Evolutionary conservation across 2,888 invertebrate genomes (phyloP), one percentile per base, ranked within the genome.

Genomic region (Raillietiella orientalis): DNA sequence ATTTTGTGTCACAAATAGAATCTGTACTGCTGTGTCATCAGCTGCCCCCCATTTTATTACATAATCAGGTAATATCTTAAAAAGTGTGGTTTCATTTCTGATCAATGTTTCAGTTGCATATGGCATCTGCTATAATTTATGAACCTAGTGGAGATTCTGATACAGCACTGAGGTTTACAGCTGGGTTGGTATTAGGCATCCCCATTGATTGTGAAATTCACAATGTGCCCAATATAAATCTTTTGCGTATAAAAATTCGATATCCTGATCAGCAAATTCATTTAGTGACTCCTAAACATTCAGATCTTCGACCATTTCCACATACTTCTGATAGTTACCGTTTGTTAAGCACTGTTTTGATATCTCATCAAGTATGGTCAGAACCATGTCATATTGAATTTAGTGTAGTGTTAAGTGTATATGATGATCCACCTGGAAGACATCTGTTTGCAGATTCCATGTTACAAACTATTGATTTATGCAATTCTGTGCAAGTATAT

Each of bases 181-280:
- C 87, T 0, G 87, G 87, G 1, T 56, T 90, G 3, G 63, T 84
- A 25, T 61, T 79, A 31, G 71, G 72, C 17, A 62, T 87, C 20
- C 67, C 69, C 9, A 54, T 87, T 29, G 72, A 79, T 39, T 82
- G 77, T 1, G 74, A 75, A 42, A 57, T 90, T 32, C 55, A 61
- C 34, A 67, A 77, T 46, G 55, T 84, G 28, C 57, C 62, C 19
- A 61, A 67, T 39, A 61, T 69, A 2, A 52, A 53, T 25, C 58
- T 65, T 30, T 51, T 87, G 37, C 57, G 79, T 32, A 59, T 84
- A 8, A 19, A 19, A n/a, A 43, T 50, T 11, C 43, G 43, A 34
- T 87, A 87, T 51, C 84, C 87, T 1, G 87, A 90, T 52, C 72
- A 79, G 38, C 63, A 69, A 41, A 60, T 65, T 29, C 74, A 82